These are phyloP conservation scores for Temnothorax nylanderi DNA, from an alignment of 1,140 invertebrate species.

Conservation along the genomic window DNA sequence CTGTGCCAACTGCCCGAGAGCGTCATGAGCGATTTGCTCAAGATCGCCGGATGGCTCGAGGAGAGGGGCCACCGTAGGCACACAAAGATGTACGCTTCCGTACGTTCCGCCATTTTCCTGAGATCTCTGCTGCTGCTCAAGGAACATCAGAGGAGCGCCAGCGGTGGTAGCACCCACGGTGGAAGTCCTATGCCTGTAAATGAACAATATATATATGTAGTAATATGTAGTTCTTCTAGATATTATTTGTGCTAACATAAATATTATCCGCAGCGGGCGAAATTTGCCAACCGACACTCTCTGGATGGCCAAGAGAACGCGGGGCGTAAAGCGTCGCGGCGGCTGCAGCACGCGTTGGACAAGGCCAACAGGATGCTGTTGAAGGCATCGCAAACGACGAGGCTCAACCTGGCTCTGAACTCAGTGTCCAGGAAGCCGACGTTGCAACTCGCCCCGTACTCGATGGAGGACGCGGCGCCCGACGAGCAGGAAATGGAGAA, in stretches of 20 bases:
- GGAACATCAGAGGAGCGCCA: slow-evolving; percentile 93
- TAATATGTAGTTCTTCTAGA: neutral
- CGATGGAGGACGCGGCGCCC: slow-evolving; percentile 82
- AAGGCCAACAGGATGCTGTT: slow-evolving; percentile 95
- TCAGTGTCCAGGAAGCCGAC: slow-evolving; percentile 81
- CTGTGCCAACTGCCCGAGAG: slow-evolving; percentile 88
- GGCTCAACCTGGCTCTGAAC: slow-evolving; percentile 78
- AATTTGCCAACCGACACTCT: slow-evolving; percentile 86
- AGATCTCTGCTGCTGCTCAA: slow-evolving; percentile 92
- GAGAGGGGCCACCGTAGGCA: slow-evolving; percentile 93
- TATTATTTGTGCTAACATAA: slow-evolving; percentile 5
- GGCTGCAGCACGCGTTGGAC: slow-evolving; percentile 89
- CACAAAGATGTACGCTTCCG: slow-evolving; percentile 92
- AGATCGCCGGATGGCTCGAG: slow-evolving; percentile 94
- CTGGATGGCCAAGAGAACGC: slow-evolving; percentile 80
- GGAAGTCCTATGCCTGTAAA: slow-evolving; percentile 85
- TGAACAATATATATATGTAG: neutral
- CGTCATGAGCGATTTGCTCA: slow-evolving; percentile 90
- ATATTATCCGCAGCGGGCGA: slow-evolving; percentile 81
- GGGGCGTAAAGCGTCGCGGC: slow-evolving; percentile 84
- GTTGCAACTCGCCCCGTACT: slow-evolving; percentile 75
- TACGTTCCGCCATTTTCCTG: slow-evolving; percentile 91
- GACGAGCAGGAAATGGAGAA: slow-evolving; percentile 95
- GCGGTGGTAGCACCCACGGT: slow-evolving; percentile 88
- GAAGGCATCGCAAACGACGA: slow-evolving; percentile 92